A percentile compares a stretch with the other conserved stretches of the same genome.
Evolutionary conservation across 2,113 vertebrate species (phyloP).

Genomic region (pig (Sus scrofa)): T2T-Sscrofa CM000818.6:73615501-73616000

Average conservation of each 20-base stretch:
- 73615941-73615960: constrained; percentile 95
- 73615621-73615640: constrained; percentile 85
- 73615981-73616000: constrained; percentile 97
- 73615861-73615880: constrained; percentile 94
- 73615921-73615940: constrained; percentile 95
- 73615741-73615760: constrained; percentile 91
- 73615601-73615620: constrained; percentile 84
- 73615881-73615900: constrained; percentile 96
- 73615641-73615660: constrained; percentile 69
- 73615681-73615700: constrained; percentile 86
- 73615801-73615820: constrained; percentile 95
- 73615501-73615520: constrained; percentile 76
- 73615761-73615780: constrained; percentile 95
- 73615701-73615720: constrained; percentile 88
- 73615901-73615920: constrained; percentile 96
- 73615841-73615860: constrained; percentile 95
- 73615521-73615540: constrained; percentile 78
- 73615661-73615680: not conserved
- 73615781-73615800: constrained; percentile 96
- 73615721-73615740: constrained; percentile 93
- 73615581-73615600: constrained; percentile 86
- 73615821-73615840: constrained; percentile 95
- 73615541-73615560: constrained; percentile 80
- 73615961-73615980: constrained; percentile 99
- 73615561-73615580: constrained; percentile 84